Conservation (phyloP, 1,140 invertebrate species). For the Tetramorium alpestre region DNA sequence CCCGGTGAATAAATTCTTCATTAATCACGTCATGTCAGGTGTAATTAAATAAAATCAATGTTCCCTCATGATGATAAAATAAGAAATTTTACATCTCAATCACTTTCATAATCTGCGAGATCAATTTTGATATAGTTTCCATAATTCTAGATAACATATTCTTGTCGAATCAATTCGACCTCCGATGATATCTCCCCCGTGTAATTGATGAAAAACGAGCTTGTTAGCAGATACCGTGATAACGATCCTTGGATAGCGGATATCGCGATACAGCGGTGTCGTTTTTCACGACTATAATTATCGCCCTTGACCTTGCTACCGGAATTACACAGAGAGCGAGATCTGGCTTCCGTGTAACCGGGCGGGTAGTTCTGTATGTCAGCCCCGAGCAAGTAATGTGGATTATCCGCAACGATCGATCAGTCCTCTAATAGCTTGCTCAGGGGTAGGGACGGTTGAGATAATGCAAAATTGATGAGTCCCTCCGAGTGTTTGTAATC, state of each 20-base stretch:
- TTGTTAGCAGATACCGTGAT: conserved; percentile 72
- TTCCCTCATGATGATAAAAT: neutral
- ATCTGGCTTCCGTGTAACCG: conserved; percentile 44
- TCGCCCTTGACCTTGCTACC: conserved; percentile 52
- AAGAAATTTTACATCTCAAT: neutral
- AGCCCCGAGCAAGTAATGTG: conserved; percentile 71
- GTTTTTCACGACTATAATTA: conserved; percentile 55
- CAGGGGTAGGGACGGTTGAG: conserved; percentile 67
- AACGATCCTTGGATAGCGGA: conserved; percentile 59
- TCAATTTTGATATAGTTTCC: neutral
- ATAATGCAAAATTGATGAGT: conserved; percentile 77
- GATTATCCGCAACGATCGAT: conserved; percentile 73
- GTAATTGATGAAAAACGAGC: conserved; percentile 64
- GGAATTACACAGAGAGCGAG: conserved; percentile 50
- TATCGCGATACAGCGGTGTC: conserved; percentile 24
- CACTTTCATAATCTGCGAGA: neutral
- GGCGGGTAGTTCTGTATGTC: conserved; percentile 62
- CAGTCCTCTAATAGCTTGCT: conserved; percentile 75
- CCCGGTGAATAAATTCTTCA: neutral
- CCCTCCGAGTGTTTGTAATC: conserved; percentile 74
- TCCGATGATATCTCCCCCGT: neutral
- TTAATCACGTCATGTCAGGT: neutral
- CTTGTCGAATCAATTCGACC: conserved; percentile 36
- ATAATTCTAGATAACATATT: neutral
- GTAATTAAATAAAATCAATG: neutral